Evolutionary conservation across 1,140 invertebrate genomes (phyloP), one percentile per base, ranked within the genome.

Genomic region (Drosophila serrata): DNA sequence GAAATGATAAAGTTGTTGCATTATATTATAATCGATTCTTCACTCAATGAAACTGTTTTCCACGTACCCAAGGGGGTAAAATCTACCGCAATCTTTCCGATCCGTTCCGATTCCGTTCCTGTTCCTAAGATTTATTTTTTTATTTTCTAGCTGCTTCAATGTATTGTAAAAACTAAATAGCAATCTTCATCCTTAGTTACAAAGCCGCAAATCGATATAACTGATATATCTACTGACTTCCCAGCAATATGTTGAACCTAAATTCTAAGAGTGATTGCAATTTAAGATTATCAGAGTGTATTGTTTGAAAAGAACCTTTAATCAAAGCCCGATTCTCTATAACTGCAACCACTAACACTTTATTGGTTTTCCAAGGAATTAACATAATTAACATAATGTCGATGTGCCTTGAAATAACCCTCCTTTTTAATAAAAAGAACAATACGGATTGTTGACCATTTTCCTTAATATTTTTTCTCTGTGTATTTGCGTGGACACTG

Each of bases 81-180:
- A 17, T 11, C 8, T 3, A 42, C 4, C 1, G 19, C 3, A 6
- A 45, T 7, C 4, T 24, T 45, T 24, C 19, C 22, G 4, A 24
- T n/a, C 5, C 15, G 15, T 46, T n/a, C 2, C n/a, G n/a, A 8
- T 4, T 0, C 1, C 0, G 15, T 15, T n/a, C 0, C 3, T 15
- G 7, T 9, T 4, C 22, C 13, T 27, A 19, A 19, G 5, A 6
- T 17, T n/a, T 40, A n/a, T 39, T 7, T n/a, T n/a, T n/a, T 39
- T n/a, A n/a, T 7, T n/a, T n/a, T 6, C 6, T n/a, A 39, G 15
- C 15, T 15, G 13, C 6, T 37, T 6, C 5, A 6, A 37, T 37
- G 13, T 13, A 13, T 15, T 15, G 5, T 40, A 9, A 17, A 17
- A 9, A 17, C 37, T n/a, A 8, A n/a, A 17, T 40, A 1, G 0